Evolutionary conservation across 2,888 invertebrate species (phyloP).

Genomic region (Scelioninae gen. 1): DNA sequence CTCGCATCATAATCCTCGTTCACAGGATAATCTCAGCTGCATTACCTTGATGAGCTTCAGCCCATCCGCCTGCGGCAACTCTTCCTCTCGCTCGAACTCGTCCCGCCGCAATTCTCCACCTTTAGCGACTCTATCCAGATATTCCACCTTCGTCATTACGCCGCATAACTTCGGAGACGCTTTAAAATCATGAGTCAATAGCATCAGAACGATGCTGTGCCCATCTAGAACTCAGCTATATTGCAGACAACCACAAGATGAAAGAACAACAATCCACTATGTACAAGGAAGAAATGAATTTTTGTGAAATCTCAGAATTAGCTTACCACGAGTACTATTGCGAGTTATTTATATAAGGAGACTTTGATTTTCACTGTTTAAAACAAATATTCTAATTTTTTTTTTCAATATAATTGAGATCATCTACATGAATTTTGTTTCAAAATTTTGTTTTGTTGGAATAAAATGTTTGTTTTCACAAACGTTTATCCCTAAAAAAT

Average conservation of each 20-base stretch:
- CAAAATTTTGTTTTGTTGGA: background rate
- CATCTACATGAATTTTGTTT: no score
- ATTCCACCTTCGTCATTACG: slow-evolving; percentile 71
- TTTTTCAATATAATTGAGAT: slow-evolving; percentile 8
- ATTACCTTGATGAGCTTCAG: slow-evolving; percentile 84
- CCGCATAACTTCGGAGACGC: slow-evolving; percentile 67
- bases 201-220: slow-evolving; percentile 29
- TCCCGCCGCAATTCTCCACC: slow-evolving; percentile 70
- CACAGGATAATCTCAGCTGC: slow-evolving; percentile 83
- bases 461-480: no score
- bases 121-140: slow-evolving; percentile 70
- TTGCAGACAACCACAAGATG: slow-evolving; percentile 19
- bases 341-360: slow-evolving; percentile 35
- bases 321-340: slow-evolving; percentile 24
- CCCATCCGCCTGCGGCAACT: slow-evolving; percentile 69
- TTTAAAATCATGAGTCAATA: slow-evolving; percentile 73
- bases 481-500: no score
- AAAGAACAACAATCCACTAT: slow-evolving; percentile 39
- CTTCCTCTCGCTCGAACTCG: slow-evolving; percentile 9
- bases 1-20: slow-evolving; percentile 77
- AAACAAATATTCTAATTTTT: slow-evolving; percentile 1
- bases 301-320: slow-evolving; percentile 23
- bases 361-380: slow-evolving; percentile 5
- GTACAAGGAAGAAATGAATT: slow-evolving; percentile 24
- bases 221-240: slow-evolving; percentile 4